Conservation (phyloP, 2,888 invertebrate species). For the Heliconius ethilla region DNA sequence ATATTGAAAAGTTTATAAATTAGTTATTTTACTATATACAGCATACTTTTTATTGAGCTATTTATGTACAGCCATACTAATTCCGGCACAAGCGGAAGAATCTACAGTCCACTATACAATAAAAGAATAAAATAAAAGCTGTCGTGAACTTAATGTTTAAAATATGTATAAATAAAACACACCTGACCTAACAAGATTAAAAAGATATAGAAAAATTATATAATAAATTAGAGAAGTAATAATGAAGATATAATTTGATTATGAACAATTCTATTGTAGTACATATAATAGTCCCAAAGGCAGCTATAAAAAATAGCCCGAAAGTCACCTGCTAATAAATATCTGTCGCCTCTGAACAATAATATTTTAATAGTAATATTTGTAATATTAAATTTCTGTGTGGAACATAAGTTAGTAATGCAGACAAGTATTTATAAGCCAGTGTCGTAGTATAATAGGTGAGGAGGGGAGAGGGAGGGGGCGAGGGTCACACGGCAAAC, state of each 20-base stretch:
- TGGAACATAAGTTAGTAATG: slow-evolving; percentile 26
- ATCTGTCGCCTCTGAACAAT: slow-evolving; percentile 24
- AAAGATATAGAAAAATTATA: slow-evolving; percentile 10
- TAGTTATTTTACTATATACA: slow-evolving; percentile 1
- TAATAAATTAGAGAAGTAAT: slow-evolving; percentile 8
- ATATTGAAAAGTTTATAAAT: not conserved
- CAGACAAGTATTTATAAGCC: slow-evolving; percentile 39
- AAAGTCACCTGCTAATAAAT: slow-evolving; percentile 36
- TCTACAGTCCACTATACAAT: slow-evolving; percentile 49
- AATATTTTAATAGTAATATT: not conserved
- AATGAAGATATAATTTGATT: slow-evolving; percentile 14
- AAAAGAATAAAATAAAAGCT: slow-evolving; percentile 14
- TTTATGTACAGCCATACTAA: slow-evolving; percentile 52
- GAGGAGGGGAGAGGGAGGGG: slow-evolving; percentile 32
- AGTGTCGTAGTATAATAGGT: slow-evolving; percentile 24
- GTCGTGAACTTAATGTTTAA: slow-evolving; percentile 10
- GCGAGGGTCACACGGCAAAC: slow-evolving; percentile 55
- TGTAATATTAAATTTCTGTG: not conserved
- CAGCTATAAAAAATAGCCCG: slow-evolving; percentile 17
- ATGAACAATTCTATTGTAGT: slow-evolving; percentile 1
- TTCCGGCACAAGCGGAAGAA: slow-evolving; percentile 61
- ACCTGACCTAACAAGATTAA: slow-evolving; percentile 8
- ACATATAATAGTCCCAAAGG: slow-evolving; percentile 17
- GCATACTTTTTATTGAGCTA: slow-evolving; percentile 11
- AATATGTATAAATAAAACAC: slow-evolving; percentile 3